Base-by-base conservation (phyloP, 2,797 vertebrate species). In the Semotilus atromaculatus region DNA sequence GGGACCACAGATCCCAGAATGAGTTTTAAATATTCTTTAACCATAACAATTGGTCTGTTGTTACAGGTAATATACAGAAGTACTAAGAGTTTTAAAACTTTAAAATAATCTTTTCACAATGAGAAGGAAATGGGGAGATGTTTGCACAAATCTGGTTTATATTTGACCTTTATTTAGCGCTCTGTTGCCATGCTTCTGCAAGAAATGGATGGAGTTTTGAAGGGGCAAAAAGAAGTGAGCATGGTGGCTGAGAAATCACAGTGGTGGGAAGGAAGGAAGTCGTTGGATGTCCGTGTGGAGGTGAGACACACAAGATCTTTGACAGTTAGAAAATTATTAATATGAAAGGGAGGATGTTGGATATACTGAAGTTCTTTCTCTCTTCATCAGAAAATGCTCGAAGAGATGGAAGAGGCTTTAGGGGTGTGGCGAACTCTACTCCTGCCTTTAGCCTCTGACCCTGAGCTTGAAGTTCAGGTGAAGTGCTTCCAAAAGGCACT, bases 181-280 rank as follows among this genome's bases (percentile, higher is more conserved):
- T 87, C 95, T 0, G 83, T 98, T 23, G 92, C 92, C 60, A 91
- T 88, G 0, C 88, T 95, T 19, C 91, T 99, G 80, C 93, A 93
- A 26, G 97, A 99, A 89, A 96, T 98, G 16, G 96, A 97, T 0
- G 77, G 89, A 23, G 96, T 99, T 86, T 93, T 96, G 88, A 94
- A 93, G 79, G 94, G 96, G 31, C 97, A 98, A 92, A 98, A 97
- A 88, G 94, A 93, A 55, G 92, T 96, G 86, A 97, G 93, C 88
- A 91, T 80, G 34, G 94, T 96, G 67, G 94, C 95, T 0, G 96
- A 97, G 62, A 98, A 97, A 88, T 92, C 91, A 4, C 93, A 95
- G 64, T 99, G 97, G 98, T 99, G 98, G 98, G 93, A 94, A 1
- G 95, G 94, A 1, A 95, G 98, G 51, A 93, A 93, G 19, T 88